Conservation (phyloP, 1,140 invertebrate genomes). For the Caenorhabditis latens region DNA sequence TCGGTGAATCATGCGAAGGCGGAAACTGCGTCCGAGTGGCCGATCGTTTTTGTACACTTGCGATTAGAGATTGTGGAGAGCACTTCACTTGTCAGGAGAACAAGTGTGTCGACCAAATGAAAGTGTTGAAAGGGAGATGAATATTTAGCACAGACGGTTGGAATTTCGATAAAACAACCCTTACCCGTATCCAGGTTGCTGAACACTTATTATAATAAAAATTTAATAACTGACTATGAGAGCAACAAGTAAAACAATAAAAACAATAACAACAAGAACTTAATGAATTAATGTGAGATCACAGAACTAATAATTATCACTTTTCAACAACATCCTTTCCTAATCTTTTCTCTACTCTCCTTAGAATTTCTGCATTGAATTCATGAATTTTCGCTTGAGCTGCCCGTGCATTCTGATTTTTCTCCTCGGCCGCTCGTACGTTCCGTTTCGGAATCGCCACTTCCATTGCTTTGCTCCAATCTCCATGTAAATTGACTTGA, state of each 20-base stretch:
- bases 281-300: background rate
- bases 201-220: too few species aligned
- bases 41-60: slow-evolving; percentile 68
- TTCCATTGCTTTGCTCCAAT: slow-evolving; percentile 65
- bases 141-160: background rate
- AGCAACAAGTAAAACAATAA: too few species aligned
- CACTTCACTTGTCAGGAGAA: slow-evolving; percentile 70
- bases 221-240: too few species aligned
- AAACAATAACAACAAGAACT: background rate
- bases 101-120: slow-evolving; percentile 68
- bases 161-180: too few species aligned
- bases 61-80: slow-evolving; percentile 74
- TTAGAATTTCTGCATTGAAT: slow-evolving; percentile 58
- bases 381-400: slow-evolving; percentile 47
- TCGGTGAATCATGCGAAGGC: slow-evolving; percentile 75
- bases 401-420: slow-evolving; percentile 54
- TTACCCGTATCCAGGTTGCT: too few species aligned
- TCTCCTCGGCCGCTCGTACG: slow-evolving; percentile 56
- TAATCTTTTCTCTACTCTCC: background rate
- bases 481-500: slow-evolving; percentile 58
- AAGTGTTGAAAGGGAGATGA: background rate
- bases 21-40: slow-evolving; percentile 74
- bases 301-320: background rate
- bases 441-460: slow-evolving; percentile 67
- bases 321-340: background rate